Base-by-base conservation (phyloP, 2,797 vertebrate species). In the Sebastes wilsoni region DNA sequence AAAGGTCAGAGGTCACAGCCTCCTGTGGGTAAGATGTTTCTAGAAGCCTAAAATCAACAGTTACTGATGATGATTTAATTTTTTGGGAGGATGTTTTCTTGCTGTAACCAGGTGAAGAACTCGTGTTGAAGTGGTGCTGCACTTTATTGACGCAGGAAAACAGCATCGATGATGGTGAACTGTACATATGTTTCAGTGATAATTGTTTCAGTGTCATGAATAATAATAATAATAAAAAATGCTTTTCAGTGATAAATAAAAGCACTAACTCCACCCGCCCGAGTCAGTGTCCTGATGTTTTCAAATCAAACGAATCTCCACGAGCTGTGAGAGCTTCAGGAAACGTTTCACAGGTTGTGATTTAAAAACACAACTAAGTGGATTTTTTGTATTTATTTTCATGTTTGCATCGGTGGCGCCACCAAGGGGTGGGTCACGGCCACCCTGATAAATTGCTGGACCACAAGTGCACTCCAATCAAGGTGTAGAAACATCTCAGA, bases 171-270 rank as follows among this genome's bases (percentile, higher is more conserved):
- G 27, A 72, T 79, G 83, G 82, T 79, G 64, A 79, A 49, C 65
- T 93, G 91, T 94, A 92, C 70, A 93, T 93, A 92, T 70, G 74
- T 77, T 82, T 77, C 28, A 49, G 77, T 88, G 75, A 77, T 86
- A 56, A 60, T 75, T 85, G 84, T 86, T 66, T 74, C 49, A 55
- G 49, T 91, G 90, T 92, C 65, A 82, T 80, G 68, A 78, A 80
- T 78, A 69, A 87, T 61, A 38, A 79, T 67, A n/a, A 49, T 18
- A 65, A 23, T 14, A 22, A 34, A 82, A 91, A 90, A 82, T 34
- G 85, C 80, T 93, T 92, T 91, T 86, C 72, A 32, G 78, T 81
- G 84, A 85, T 87, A 78, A 94, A 93, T 91, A 92, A 93, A 69
- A 93, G 61, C 79, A 88, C 87, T 89, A 92, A 93, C 90, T 88